Conservation (phyloP, 2,888 invertebrate genomes). For the Tinea semifulvella region DNA sequence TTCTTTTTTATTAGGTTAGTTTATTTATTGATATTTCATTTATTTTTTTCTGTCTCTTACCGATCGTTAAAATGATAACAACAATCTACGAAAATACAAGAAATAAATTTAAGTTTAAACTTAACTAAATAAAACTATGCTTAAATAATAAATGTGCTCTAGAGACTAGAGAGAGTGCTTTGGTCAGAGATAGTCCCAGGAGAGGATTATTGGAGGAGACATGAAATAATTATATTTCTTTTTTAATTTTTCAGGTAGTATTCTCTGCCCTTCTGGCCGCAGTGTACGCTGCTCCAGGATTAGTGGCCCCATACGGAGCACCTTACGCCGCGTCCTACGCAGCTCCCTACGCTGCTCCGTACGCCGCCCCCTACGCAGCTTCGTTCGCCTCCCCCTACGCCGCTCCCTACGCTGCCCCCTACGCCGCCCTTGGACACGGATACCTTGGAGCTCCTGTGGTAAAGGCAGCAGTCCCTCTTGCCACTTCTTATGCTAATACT, state of each 20-base stretch:
- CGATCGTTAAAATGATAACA: too few relatives aligned
- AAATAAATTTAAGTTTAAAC: too few relatives aligned
- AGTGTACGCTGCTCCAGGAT: constrained; percentile 29
- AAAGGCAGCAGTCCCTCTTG: constrained; percentile 62
- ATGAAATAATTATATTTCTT: constrained; percentile 16
- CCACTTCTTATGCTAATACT: constrained; percentile 72
- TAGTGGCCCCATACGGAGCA: constrained; percentile 43
- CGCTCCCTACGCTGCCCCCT: constrained; percentile 42
- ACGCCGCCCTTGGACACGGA: constrained; percentile 28
- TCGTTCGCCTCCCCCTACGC: constrained; percentile 42
- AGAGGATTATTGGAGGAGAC: neutral
- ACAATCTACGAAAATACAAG: too few relatives aligned
- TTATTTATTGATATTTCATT: too few relatives aligned
- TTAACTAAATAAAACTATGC: too few relatives aligned
- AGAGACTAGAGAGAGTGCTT: too few relatives aligned
- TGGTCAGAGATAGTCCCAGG: too few relatives aligned
- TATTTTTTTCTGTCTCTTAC: too few relatives aligned
- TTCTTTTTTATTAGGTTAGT: too few relatives aligned
- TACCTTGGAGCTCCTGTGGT: constrained; percentile 53
- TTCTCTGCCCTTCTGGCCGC: constrained; percentile 50
- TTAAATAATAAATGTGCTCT: too few relatives aligned
- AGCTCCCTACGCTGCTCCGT: constrained; percentile 40
- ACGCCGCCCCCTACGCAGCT: constrained; percentile 37
- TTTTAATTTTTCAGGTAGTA: constrained; percentile 44
- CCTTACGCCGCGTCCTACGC: constrained; percentile 26